Evolutionary conservation across 2,113 vertebrate species (phyloP).

Genomic region (Oenanthe melanoleuca): DNA sequence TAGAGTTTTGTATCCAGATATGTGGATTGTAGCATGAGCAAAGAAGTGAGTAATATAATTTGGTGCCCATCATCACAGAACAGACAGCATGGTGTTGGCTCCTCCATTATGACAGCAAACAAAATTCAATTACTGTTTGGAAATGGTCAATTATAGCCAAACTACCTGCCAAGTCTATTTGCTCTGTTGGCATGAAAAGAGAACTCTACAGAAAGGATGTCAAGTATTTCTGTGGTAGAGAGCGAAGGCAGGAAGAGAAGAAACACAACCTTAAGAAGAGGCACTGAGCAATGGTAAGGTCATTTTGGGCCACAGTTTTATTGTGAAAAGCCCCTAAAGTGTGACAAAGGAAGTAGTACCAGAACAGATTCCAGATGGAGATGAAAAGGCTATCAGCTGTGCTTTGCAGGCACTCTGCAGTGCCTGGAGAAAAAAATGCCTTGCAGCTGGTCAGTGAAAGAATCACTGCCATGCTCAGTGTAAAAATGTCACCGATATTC

Average conservation of each 20-base stretch:
- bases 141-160: conserved; percentile 58
- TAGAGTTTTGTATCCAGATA: background rate
- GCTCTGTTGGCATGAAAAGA: conserved; percentile 26
- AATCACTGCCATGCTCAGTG: background rate
- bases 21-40: background rate
- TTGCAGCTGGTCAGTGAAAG: conserved; percentile 44
- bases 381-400: conserved; percentile 5
- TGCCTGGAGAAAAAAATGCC: background rate
- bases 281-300: background rate
- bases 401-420: background rate
- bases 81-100: background rate
- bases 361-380: conserved; percentile 35
- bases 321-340: background rate
- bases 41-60: conserved; percentile 12
- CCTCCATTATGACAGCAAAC: background rate
- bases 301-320: background rate
- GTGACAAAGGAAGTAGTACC: background rate
- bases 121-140: conserved; percentile 65
- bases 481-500: background rate
- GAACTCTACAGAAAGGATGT: conserved; percentile 20
- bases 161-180: conserved; percentile 49
- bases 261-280: conserved; percentile 37
- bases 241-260: background rate
- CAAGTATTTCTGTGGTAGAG: background rate
- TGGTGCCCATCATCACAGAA: conserved; percentile 11